These are phyloP conservation scores for Cerastis rubricosa DNA, from an alignment of 2,888 invertebrate species.

Conservation along the genomic window DNA sequence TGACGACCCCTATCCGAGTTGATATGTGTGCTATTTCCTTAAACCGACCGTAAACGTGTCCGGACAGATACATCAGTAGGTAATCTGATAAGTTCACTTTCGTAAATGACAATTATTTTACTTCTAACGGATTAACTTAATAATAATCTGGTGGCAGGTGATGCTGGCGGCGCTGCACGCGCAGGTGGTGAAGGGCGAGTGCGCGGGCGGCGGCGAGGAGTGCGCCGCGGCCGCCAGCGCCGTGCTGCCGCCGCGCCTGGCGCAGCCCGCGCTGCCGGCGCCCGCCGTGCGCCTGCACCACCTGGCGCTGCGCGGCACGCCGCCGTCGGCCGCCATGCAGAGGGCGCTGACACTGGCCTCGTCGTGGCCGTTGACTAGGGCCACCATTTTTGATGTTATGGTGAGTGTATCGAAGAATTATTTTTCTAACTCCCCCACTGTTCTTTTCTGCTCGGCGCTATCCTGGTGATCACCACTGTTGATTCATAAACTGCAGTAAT, in stretches of 20 bases:
- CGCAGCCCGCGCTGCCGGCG: constrained; percentile 95
- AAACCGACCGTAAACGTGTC: background rate
- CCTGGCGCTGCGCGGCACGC: constrained; percentile 96
- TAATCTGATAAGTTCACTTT: no score
- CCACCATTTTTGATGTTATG: constrained; percentile 98
- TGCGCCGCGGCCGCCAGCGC: constrained; percentile 95
- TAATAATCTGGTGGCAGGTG: constrained; percentile 90
- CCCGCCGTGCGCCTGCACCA: constrained; percentile 97
- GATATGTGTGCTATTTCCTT: no score
- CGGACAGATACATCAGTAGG: background rate
- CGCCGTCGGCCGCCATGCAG: constrained; percentile 96
- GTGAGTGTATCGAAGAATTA: constrained; percentile 84
- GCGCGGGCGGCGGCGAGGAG: constrained; percentile 92
- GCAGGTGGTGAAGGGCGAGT: constrained; percentile 97
- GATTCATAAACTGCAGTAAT: background rate
- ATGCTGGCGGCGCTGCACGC: constrained; percentile 98
- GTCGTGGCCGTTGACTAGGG: constrained; percentile 98
- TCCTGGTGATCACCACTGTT: background rate
- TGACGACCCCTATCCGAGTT: no score
- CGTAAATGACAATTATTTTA: no score
- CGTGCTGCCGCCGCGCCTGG: constrained; percentile 94
- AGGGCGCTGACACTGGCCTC: constrained; percentile 97
- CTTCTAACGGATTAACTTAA: no score
- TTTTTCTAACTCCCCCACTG: no score
- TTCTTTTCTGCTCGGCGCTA: background rate